phyloP scores from a whole-genome alignment of 1,140 invertebrate genomes.

The Eumeta japonica region DNA sequence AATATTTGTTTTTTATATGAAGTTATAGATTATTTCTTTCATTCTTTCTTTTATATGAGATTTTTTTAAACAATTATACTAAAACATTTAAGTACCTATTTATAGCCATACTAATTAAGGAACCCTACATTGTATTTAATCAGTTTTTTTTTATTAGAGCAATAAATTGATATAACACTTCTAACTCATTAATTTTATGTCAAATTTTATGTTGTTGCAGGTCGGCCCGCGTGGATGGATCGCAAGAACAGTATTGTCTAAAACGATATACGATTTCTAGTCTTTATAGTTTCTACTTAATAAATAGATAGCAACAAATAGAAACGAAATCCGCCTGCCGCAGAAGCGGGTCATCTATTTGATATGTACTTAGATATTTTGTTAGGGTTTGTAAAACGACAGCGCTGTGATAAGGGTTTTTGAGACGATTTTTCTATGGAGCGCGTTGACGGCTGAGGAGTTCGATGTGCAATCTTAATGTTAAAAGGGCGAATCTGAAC shows the following conservation, averaged over 20 bases:
- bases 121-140: constrained; percentile 7
- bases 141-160: constrained; percentile 27
- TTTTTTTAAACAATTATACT: too few species aligned
- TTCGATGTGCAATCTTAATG: constrained; percentile 12
- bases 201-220: too few species aligned
- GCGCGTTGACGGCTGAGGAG: constrained; percentile 26
- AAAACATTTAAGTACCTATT: too few species aligned
- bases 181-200: too few species aligned
- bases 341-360: too few species aligned
- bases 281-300: constrained; percentile 47
- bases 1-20: too few species aligned
- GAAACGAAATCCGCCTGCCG: constrained; percentile 7
- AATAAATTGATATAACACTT: constrained; percentile 18
- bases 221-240: too few species aligned
- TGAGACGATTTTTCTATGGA: constrained; percentile 23
- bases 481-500: constrained; percentile 2
- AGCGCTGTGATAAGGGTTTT: constrained; percentile 36
- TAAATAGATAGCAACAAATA: constrained; percentile 30
- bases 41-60: too few species aligned
- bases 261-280: constrained; percentile 38
- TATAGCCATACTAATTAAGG: constrained; percentile 5
- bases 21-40: too few species aligned
- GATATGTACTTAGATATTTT: too few species aligned
- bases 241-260: constrained; percentile 35
- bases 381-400: constrained; percentile 15